Percentiles rank a stretch among this genome's conserved stretches.
phyloP scores from a whole-genome alignment of 2,888 invertebrate genomes.

The Mythimna ferrago region DNA sequence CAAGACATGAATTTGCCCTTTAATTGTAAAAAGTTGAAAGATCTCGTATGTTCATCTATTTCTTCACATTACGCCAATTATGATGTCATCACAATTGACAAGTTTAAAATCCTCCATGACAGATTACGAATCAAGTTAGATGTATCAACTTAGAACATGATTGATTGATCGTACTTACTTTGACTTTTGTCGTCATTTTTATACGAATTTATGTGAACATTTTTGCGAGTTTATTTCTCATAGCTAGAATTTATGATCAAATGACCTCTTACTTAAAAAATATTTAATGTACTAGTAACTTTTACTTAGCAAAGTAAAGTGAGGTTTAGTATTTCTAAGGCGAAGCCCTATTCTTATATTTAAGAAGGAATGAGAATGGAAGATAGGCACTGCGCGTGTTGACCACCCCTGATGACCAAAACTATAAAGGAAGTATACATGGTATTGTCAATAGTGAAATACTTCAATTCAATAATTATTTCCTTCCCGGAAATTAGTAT shows the following conservation, averaged over 20 bases:
- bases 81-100: not conserved
- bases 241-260: too few species aligned
- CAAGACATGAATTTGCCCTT: not conserved
- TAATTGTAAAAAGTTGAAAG: not conserved
- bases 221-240: too few species aligned
- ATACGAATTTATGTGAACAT: too few species aligned
- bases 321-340: not conserved
- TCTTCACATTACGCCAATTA: not conserved
- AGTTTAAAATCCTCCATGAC: not conserved
- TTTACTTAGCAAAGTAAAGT: not conserved
- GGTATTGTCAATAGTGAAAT: too few species aligned
- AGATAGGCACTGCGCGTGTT: too few species aligned
- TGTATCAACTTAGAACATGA: not conserved
- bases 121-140: not conserved
- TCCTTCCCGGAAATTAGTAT: too few species aligned
- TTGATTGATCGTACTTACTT: not conserved
- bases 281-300: not conserved
- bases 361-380: not conserved
- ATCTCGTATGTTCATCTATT: not conserved
- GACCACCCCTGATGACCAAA: too few species aligned
- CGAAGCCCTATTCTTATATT: not conserved
- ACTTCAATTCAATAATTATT: too few species aligned
- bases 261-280: too few species aligned
- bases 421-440: too few species aligned
- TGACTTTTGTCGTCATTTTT: not conserved